Evolutionary conservation across 2,113 vertebrate genomes (phyloP).

Genomic region (Picathartes gymnocephalus): DNA sequence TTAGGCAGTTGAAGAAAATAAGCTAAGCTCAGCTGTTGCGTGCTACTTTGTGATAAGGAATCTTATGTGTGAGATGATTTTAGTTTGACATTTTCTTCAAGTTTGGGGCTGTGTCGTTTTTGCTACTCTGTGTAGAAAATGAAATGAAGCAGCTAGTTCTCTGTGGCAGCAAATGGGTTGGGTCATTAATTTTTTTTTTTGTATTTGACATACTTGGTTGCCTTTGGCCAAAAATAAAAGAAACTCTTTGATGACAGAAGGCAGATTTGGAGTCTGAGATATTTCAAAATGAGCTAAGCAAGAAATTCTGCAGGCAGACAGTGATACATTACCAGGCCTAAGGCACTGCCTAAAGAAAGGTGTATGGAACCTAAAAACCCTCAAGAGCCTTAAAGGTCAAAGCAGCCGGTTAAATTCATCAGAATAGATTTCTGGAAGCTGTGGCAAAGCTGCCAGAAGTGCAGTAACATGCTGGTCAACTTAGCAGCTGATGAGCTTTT

Average conservation of each 20-base stretch:
- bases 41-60: neutral
- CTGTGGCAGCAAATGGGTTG: neutral
- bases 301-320: neutral
- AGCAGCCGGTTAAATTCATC: neutral
- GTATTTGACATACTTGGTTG: neutral
- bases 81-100: neutral
- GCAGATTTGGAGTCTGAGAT: neutral
- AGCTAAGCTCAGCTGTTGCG: neutral
- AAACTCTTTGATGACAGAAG: neutral
- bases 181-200: neutral
- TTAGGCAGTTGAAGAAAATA: constrained; percentile 9
- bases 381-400: constrained; percentile 1
- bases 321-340: neutral
- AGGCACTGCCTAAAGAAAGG: neutral
- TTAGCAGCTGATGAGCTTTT: neutral
- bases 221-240: neutral
- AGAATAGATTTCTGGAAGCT: neutral
- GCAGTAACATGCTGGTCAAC: neutral
- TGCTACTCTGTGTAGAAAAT: neutral
- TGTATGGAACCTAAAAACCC: neutral
- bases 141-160: neutral
- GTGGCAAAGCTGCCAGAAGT: neutral
- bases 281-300: neutral
- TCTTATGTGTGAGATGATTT: neutral
- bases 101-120: neutral